Evolutionary conservation across 2,888 invertebrate species (phyloP), one percentile per base, ranked within the genome.

Genomic region (Thereva unica): DNA sequence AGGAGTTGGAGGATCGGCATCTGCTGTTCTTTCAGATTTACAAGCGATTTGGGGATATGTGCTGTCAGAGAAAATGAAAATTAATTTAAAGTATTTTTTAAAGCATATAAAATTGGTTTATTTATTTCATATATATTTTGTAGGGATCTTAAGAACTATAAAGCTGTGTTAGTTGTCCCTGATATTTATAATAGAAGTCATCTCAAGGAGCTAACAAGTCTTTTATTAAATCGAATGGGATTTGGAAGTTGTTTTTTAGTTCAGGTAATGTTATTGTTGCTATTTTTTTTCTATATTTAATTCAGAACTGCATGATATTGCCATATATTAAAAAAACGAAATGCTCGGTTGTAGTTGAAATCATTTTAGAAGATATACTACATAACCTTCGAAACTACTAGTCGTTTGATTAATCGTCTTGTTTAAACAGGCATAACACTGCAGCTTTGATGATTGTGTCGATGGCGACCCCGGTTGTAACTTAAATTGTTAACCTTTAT

Each of bases 31-130:
- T 47, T 88, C 91, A 67, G 94, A 97, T 79, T 76, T 97, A 64
- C 92, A 93, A 77, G 85, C 89, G 0, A 95, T 97, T 74, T 97
- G 97, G 96, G 87, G 89, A 57, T 85, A 89, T 72, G 89, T 91
- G 1, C 85, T 97, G 67, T 86, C 89, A 73, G 85, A 86, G 34
- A 89, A 89, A 74, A 84, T 97, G 71, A 87, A 88, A 71, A 93
- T 97, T 75, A 86, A 87, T 1, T 77, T 85, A 7, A 82, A 82
- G 73, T 73, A 73, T 81, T 82, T 72, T 53, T 8, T 53, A 40
- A 23, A 75, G 84, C n/a, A 34, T 52, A 10, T 42, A 44, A 35
- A 49, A 37, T 23, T n/a, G n/a, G 6, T 54, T 9, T 10, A 47
- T 47, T 4, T 5, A 47, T 63, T 3, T 42, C 1, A 5, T 41